Conservation (phyloP, 2,797 vertebrate genomes). For the Psittacula derbiana region DNA sequence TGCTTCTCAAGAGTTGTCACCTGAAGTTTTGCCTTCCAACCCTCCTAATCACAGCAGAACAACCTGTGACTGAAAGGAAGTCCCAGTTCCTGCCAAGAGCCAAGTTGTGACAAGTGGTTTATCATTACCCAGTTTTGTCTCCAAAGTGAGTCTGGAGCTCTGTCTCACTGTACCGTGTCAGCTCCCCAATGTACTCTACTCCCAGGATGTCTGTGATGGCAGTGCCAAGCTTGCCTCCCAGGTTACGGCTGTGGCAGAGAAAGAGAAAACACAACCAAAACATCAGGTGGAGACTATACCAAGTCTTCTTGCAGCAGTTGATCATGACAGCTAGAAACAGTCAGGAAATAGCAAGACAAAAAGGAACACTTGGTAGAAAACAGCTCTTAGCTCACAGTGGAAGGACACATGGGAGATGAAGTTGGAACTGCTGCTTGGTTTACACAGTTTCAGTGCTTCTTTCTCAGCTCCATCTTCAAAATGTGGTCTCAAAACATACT, state of each 20-base stretch:
- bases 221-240: slow-evolving; percentile 92
- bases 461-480: background rate
- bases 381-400: background rate
- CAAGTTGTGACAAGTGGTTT: background rate
- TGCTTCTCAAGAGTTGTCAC: background rate
- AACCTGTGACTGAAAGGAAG: background rate
- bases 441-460: background rate
- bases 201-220: slow-evolving; percentile 84
- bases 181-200: slow-evolving; percentile 88
- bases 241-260: slow-evolving; percentile 79
- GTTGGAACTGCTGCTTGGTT: background rate
- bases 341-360: background rate
- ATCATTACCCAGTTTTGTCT: slow-evolving; percentile 91
- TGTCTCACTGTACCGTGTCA: slow-evolving; percentile 83
- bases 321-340: background rate
- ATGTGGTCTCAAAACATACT: background rate
- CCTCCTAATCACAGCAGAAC: background rate
- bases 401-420: background rate
- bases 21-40: background rate
- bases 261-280: background rate
- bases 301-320: background rate
- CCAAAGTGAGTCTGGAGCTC: slow-evolving; percentile 89
- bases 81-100: background rate
- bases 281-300: background rate
- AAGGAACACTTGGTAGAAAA: background rate